Evolutionary conservation across 1,140 invertebrate genomes (phyloP), one percentile per base, ranked within the genome.

Genomic region (Coenobita brevimanus): DNA sequence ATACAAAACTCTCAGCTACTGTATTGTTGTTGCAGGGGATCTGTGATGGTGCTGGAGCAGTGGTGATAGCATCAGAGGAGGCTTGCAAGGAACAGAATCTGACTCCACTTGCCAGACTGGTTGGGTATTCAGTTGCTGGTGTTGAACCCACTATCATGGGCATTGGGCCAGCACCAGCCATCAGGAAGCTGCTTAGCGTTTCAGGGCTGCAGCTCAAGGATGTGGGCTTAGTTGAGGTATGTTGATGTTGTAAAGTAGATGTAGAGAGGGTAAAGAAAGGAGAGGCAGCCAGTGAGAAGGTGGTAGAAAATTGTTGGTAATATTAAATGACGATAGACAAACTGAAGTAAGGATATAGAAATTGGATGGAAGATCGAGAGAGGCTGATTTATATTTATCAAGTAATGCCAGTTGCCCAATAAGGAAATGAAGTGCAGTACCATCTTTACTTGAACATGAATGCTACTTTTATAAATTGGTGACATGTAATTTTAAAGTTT

Each of bases 121-220:
- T 96, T 2, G 96, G 94, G 81, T 97, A 96, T 92, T 94, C 95
- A 15, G 93, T 95, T 80, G 95, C 97, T 57, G 97, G 97, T 4
- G 96, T 97, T 33, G 97, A 97, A 46, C 97, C 97, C 8, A 95
- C 94, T 90, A 96, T 98, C 89, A 95, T 95, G 94, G 95, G 95
- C 27, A 98, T 99, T 92, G 98, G 98, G 1, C 98, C 98, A 64
- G 97, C 96, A 2, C 96, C 97, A 1, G 97, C 98, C 21, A 99
- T 99, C 79, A 94, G 95, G 90, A 95, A 96, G 91, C 93, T 99
- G 8, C 93, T 97, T 0, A 95, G 95, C 91, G 92, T 93, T 10
- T 94, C 96, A 17, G 96, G 96, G 69, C 94, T 97, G 91, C 95
- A 94, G 64, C 91, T 99, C 6, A 94, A 96, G 86, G 96, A 99